phyloP scores from a whole-genome alignment of 2,888 invertebrate species.

The Liodrosophila aerea region DNA sequence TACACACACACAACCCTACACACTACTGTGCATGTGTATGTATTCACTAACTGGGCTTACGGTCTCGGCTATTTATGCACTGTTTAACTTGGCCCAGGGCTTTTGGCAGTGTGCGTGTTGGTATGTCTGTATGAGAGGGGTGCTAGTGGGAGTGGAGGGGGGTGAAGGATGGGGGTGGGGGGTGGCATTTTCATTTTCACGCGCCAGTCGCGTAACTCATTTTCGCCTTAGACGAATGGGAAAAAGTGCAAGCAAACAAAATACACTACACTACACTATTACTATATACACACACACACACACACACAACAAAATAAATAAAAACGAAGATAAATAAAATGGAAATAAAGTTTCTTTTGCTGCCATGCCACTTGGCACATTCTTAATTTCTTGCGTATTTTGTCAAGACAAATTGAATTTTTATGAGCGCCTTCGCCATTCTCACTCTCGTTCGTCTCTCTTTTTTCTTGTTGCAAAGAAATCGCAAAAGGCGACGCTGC shows the following conservation, averaged over 20 bases:
- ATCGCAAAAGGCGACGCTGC: conserved; percentile 56
- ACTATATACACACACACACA: conserved; percentile 16
- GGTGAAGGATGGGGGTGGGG: conserved; percentile 29
- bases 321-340: conserved; percentile 56
- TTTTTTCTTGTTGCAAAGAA: conserved; percentile 44
- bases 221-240: conserved; percentile 60
- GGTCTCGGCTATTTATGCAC: conserved; percentile 70
- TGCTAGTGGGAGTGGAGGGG: not conserved
- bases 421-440: conserved; percentile 63
- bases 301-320: conserved; percentile 25
- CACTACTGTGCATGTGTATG: conserved; percentile 3
- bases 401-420: conserved; percentile 78
- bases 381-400: conserved; percentile 78
- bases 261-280: too few relatives aligned
- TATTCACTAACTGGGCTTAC: conserved; percentile 30
- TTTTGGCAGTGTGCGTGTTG: conserved; percentile 7
- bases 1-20: not conserved
- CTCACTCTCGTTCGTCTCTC: not conserved
- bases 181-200: conserved; percentile 69
- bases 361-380: conserved; percentile 76
- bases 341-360: conserved; percentile 74
- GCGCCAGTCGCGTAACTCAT: conserved; percentile 71
- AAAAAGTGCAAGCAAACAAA: conserved; percentile 35
- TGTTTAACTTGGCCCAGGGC: conserved; percentile 70
- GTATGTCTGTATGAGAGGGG: too few relatives aligned